These are phyloP conservation scores for Urocynchramus pylzowi DNA, from an alignment of 2,113 vertebrate genomes.

Conservation along the genomic window DNA sequence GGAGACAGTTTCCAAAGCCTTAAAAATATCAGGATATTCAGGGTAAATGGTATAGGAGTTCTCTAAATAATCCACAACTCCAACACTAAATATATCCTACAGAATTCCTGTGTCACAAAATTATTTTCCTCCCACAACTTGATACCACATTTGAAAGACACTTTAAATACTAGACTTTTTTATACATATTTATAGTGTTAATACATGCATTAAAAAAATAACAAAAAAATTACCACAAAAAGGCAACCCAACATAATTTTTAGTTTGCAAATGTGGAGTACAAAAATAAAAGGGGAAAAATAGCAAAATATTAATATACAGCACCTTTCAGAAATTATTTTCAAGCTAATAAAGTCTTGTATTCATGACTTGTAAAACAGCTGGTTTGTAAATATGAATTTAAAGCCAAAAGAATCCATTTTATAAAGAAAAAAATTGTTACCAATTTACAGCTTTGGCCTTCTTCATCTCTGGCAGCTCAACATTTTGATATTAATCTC, in stretches of 20 bases:
- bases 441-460: not conserved
- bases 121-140: not conserved
- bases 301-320: not conserved
- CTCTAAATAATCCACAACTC: not conserved
- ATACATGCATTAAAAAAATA: not conserved
- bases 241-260: not conserved
- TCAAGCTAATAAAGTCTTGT: not conserved
- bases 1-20: conserved; percentile 62
- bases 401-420: not conserved
- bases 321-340: not conserved
- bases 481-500: not conserved
- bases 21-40: not conserved
- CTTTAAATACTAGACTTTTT: not conserved
- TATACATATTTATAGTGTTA: not conserved
- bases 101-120: not conserved
- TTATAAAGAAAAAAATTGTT: not conserved
- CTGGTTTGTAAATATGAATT: not conserved
- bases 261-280: not conserved
- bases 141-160: not conserved
- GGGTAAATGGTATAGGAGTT: not conserved
- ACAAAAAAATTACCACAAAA: not conserved
- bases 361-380: not conserved
- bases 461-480: not conserved
- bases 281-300: not conserved
- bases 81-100: not conserved